Conservation (phyloP, 2,888 invertebrate species). For the Agrochola macilenta region DNA sequence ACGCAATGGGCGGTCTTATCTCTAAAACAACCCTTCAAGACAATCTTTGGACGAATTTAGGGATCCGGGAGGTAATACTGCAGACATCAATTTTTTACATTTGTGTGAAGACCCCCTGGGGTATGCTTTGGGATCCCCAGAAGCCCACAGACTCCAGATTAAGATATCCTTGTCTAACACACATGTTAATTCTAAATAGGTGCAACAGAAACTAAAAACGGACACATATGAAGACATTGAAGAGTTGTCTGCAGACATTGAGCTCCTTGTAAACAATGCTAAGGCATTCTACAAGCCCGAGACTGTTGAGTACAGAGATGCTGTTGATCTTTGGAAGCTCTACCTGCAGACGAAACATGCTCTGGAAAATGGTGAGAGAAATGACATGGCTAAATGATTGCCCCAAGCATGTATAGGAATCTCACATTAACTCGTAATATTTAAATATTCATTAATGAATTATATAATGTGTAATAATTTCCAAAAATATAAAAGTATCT, state of each 20-base stretch:
- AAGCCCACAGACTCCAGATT: neutral
- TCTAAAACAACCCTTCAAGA: too few relatives aligned
- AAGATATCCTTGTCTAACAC: neutral
- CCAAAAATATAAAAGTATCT: too few relatives aligned
- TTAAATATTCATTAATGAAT: too few relatives aligned
- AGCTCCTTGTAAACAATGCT: constrained; percentile 97
- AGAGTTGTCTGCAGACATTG: constrained; percentile 97
- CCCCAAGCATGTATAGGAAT: too few relatives aligned
- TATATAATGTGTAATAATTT: too few relatives aligned
- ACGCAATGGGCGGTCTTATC: too few relatives aligned
- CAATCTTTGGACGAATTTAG: too few relatives aligned
- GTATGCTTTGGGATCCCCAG: neutral
- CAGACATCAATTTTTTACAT: neutral
- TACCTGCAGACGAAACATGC: constrained; percentile 90
- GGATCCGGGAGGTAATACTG: too few relatives aligned
- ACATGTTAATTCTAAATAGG: constrained; percentile 80
- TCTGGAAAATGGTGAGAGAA: constrained; percentile 82
- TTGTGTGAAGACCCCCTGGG: too few relatives aligned
- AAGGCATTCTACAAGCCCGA: constrained; percentile 98
- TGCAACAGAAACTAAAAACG: constrained; percentile 99
- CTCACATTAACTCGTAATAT: too few relatives aligned
- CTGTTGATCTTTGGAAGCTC: constrained; percentile 96
- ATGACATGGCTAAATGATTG: too few relatives aligned
- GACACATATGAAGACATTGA: constrained; percentile 99
- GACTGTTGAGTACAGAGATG: constrained; percentile 96